A percentile compares a stretch with the other conserved stretches of the same genome.
Conservation (phyloP, 2,888 invertebrate genomes). For the Aricia artaxerxes region DNA sequence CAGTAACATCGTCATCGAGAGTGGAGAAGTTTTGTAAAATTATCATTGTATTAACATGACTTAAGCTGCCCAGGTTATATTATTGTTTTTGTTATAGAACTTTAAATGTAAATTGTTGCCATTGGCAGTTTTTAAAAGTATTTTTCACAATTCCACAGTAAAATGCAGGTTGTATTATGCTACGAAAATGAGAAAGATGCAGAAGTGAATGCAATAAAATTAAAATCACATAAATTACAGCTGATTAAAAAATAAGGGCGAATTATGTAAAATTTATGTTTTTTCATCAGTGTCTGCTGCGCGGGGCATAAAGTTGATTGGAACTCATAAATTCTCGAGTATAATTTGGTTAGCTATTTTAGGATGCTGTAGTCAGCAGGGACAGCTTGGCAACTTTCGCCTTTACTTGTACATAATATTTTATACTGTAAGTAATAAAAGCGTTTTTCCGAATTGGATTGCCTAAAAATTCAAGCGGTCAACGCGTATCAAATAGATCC, state of each 20-base stretch:
- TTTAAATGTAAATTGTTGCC: no score
- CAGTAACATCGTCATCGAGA: background rate
- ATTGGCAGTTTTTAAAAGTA: background rate
- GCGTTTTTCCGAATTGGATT: background rate
- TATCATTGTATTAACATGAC: background rate
- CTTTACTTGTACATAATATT: background rate
- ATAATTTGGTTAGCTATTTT: conserved; percentile 13
- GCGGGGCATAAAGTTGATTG: conserved; percentile 21
- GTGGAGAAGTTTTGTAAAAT: background rate
- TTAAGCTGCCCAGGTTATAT: background rate
- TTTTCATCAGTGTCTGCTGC: conserved; percentile 26
- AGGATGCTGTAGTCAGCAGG: conserved; percentile 3
- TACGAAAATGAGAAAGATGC: background rate
- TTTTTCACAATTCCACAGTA: background rate
- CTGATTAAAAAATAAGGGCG: conserved; percentile 16
- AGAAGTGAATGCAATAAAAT: conserved; percentile 4
- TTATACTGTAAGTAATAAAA: background rate
- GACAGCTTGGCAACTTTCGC: background rate
- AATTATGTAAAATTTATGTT: conserved; percentile 27
- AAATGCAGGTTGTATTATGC: background rate
- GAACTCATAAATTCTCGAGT: conserved; percentile 22
- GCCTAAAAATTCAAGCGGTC: background rate
- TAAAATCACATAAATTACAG: conserved; percentile 19
- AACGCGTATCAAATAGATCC: background rate
- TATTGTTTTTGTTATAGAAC: background rate